Conservation (phyloP, 2,888 invertebrate species). For the Athalia rosae region DNA sequence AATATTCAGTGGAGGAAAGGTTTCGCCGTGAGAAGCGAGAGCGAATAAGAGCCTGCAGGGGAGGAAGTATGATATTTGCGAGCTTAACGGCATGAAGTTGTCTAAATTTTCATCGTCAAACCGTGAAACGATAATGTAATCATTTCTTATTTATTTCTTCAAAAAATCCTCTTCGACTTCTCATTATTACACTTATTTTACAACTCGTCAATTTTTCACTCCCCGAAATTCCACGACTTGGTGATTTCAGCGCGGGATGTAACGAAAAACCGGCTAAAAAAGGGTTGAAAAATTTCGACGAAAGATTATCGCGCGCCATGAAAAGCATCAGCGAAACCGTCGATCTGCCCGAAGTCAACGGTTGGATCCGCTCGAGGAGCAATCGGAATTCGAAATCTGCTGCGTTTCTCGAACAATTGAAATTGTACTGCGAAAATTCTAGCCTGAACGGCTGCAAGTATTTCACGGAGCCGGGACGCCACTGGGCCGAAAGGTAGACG, state of each 20-base stretch:
- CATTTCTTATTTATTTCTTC: neutral
- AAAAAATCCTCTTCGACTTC: too few relatives aligned
- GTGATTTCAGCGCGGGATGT: too few relatives aligned
- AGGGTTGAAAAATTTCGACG: neutral
- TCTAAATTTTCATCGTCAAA: neutral
- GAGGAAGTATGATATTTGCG: neutral
- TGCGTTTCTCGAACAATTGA: constrained; percentile 12
- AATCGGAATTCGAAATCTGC: neutral
- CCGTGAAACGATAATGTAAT: neutral
- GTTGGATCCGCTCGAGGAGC: constrained; percentile 7
- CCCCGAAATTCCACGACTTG: too few relatives aligned
- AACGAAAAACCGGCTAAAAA: too few relatives aligned
- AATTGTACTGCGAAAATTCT: constrained; percentile 36
- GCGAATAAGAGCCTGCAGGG: constrained; percentile 16
- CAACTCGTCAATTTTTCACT: too few relatives aligned
- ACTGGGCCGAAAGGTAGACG: constrained; percentile 41
- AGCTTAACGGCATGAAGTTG: neutral
- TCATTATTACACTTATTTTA: too few relatives aligned
- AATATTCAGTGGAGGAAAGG: constrained; percentile 16
- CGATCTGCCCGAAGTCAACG: constrained; percentile 31
- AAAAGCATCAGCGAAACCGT: constrained; percentile 27
- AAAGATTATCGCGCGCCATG: constrained; percentile 1
- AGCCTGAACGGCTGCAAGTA: constrained; percentile 42
- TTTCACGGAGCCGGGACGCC: constrained; percentile 41
- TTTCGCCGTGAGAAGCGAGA: constrained; percentile 8